A percentile compares a stretch with the other conserved stretches of the same genome.
Conservation (phyloP, 2,888 invertebrate genomes). For the Drosophila suboccidentalis region DNA sequence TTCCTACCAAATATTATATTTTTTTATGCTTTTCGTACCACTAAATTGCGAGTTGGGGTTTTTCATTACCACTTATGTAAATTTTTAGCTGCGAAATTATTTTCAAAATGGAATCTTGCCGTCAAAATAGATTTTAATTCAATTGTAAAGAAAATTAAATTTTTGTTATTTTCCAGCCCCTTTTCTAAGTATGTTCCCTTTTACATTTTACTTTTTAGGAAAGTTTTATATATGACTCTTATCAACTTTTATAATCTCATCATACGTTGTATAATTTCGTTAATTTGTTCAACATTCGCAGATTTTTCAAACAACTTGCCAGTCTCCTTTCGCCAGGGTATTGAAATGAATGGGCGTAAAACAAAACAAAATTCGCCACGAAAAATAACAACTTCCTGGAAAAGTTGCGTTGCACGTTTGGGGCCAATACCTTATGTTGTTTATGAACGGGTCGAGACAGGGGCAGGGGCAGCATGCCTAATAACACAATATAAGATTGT, state of each 20-base stretch:
- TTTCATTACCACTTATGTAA: no score
- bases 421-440: conserved; percentile 48
- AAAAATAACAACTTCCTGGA: conserved; percentile 72
- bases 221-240: neutral
- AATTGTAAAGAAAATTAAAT: neutral
- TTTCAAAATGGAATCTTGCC: no score
- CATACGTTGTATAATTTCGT: neutral
- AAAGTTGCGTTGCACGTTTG: conserved; percentile 61
- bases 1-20: no score
- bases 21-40: no score
- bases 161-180: no score
- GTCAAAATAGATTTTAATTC: no score
- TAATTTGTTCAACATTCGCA: neutral
- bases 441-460: conserved; percentile 22
- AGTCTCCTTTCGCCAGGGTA: conserved; percentile 18
- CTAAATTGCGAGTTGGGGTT: no score
- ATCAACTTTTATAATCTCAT: neutral
- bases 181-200: neutral
- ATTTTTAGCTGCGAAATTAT: no score
- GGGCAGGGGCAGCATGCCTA: neutral
- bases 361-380: conserved; percentile 39
- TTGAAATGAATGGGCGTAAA: conserved; percentile 49
- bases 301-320: neutral
- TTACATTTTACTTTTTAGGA: neutral
- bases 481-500: conserved; percentile 43